phyloP scores from a whole-genome alignment of 2,888 invertebrate species.

The Neoaliturus tenellus region DNA sequence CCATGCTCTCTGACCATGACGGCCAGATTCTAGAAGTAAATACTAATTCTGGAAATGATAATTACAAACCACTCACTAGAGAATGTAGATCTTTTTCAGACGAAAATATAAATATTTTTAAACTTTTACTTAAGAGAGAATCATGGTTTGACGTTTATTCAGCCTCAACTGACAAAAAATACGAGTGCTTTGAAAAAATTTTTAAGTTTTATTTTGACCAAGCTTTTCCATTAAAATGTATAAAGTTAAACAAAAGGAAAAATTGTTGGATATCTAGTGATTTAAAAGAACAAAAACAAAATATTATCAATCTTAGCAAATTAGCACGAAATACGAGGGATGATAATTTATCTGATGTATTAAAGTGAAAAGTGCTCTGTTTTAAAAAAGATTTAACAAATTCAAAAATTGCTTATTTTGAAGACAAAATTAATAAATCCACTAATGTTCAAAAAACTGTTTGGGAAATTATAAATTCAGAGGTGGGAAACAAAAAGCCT shows the following conservation, averaged over 20 bases:
- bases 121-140: background rate
- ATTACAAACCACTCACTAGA: background rate
- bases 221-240: conserved; percentile 2
- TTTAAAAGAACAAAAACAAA: background rate
- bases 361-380: background rate
- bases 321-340: background rate
- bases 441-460: conserved; percentile 17
- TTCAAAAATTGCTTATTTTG: background rate
- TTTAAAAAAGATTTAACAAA: background rate
- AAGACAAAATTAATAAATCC: background rate
- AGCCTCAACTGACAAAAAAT: conserved; percentile 2
- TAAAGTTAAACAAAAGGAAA: background rate
- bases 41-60: background rate
- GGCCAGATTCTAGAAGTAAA: background rate
- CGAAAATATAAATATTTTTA: background rate
- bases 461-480: conserved; percentile 13
- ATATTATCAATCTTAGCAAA: background rate
- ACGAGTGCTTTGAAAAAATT: background rate
- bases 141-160: background rate
- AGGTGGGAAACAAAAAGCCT: conserved; percentile 7
- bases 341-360: background rate
- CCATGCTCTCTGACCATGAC: conserved; percentile 18
- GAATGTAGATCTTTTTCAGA: background rate
- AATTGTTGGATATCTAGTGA: background rate
- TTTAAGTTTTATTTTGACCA: conserved; percentile 1